A percentile compares a stretch with the other conserved stretches of the same genome.
Conservation (phyloP, 2,113 vertebrate species). For the Cariama cristata region DNA sequence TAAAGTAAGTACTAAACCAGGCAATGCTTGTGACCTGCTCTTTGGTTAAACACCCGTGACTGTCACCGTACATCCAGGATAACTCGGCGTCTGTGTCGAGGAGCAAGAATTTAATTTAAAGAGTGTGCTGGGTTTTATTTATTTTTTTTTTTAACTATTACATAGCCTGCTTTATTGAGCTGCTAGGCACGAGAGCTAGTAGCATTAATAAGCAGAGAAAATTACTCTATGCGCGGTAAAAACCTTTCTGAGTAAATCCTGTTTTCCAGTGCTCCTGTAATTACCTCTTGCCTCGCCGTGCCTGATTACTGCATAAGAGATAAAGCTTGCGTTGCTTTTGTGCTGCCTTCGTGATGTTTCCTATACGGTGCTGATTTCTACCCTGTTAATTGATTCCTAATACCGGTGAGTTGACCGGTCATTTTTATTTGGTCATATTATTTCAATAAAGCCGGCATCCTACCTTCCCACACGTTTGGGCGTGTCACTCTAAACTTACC, state of each 20-base stretch:
- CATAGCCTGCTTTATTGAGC: not conserved
- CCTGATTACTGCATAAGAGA: not conserved
- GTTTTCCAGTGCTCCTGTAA: slow-evolving; percentile 24
- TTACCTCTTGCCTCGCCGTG: not conserved
- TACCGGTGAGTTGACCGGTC: rapidly evolving
- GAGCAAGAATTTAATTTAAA: not conserved
- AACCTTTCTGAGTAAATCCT: not conserved
- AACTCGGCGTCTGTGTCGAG: not conserved
- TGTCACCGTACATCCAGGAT: rapidly evolving
- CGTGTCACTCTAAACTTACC: not conserved
- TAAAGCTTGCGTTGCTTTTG: not conserved
- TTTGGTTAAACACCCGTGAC: not conserved
- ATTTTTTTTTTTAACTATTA: not conserved
- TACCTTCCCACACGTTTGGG: rapidly evolving
- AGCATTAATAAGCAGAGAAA: not conserved
- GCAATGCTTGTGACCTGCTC: not conserved
- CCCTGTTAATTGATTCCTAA: not conserved
- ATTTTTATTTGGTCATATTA: not conserved
- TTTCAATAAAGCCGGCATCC: not conserved
- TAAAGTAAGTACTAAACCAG: rapidly evolving
- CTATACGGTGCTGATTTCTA: not conserved
- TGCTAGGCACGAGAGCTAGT: not conserved
- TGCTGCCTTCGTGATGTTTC: not conserved
- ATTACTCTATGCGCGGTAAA: not conserved
- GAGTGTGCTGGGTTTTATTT: no score